These are phyloP conservation scores for Agrypnia vestita DNA, from an alignment of 1,140 invertebrate genomes.

Conservation along the genomic window DNA sequence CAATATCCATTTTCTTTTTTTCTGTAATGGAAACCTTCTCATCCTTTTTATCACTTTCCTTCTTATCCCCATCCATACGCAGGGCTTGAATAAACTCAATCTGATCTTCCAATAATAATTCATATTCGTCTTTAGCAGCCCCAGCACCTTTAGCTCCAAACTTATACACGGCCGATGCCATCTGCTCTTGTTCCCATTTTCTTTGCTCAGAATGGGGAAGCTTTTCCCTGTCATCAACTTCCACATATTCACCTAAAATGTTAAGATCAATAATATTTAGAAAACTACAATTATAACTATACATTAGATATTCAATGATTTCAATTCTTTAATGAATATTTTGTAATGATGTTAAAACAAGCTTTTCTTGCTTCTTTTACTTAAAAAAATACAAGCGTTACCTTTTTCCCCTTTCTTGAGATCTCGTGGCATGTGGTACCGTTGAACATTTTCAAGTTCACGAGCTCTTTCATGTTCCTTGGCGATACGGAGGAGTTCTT, in stretches of 20 bases:
- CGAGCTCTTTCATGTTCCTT: conserved; percentile 96
- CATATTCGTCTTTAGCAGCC: conserved; percentile 88
- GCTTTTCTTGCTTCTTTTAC: too few relatives aligned
- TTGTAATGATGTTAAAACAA: too few relatives aligned
- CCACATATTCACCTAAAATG: conserved; percentile 82
- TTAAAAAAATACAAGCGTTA: conserved; percentile 60
- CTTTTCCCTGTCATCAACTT: conserved; percentile 90
- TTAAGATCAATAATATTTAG: not conserved
- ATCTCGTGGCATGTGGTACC: conserved; percentile 95
- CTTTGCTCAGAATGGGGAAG: conserved; percentile 94
- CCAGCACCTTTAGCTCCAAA: conserved; percentile 91
- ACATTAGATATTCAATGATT: too few relatives aligned
- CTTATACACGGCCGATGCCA: conserved; percentile 91
- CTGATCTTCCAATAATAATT: conserved; percentile 94
- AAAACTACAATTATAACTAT: too few relatives aligned
- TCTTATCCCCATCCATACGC: conserved; percentile 87
- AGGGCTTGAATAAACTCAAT: conserved; percentile 98
- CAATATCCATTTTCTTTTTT: conserved; percentile 87
- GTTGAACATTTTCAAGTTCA: conserved; percentile 91
- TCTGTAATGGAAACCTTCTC: conserved; percentile 79
- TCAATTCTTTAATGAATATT: too few relatives aligned
- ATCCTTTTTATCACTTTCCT: conserved; percentile 75
- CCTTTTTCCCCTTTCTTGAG: conserved; percentile 79
- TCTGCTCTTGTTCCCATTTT: conserved; percentile 99
- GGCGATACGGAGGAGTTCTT: conserved; percentile 90